Base-by-base conservation (phyloP, 2,797 vertebrate species). In the Anas bernieri region DNA sequence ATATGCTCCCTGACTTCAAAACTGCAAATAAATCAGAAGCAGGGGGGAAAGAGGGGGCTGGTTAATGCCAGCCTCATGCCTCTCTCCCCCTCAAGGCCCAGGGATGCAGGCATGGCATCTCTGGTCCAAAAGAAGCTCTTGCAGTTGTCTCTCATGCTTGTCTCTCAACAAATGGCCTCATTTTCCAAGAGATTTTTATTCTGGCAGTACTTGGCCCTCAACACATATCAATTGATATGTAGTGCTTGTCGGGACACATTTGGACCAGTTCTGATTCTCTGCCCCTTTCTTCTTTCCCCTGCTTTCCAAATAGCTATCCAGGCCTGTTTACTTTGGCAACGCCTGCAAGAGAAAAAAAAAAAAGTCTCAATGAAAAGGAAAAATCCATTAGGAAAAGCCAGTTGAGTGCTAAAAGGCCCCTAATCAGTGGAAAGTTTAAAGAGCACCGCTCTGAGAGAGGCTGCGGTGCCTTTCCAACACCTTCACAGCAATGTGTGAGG, bases 361-460 rank as follows among this genome's bases (percentile, higher is more conserved):
- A 83, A 43, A 43, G 77, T 68, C 83, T 86, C 80, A 88, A 92
- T 84, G 92, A 96, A 96, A 94, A 95, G 88, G 90, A 91, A 96
- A 97, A 97, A 94, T 94, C 96, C 96, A 97, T 97, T 97, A 97
- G 95, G 94, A 95, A 94, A 96, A 96, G 92, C 20, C 88, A 92
- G 81, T 80, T 94, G 95, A 97, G 96, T 96, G 96, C 95, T 97
- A 97, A 97, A 96, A 96, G 94, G 95, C 80, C 92, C 96, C 91
- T 97, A 97, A 97, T 97, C 96, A 97, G 95, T 91, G 78, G 90
- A 92, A 95, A 96, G 94, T 96, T 97, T 88, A 96, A 97, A 96
- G 95, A 96, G 90, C 93, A 63, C 77, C 30, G 54, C 91, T 93
- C 64, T 5, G 37, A 94, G 90, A 92, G 94, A 83, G 87, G 94